Evolutionary conservation across 2,113 vertebrate genomes (phyloP).

Genomic region (Crocuta crocuta): DNA sequence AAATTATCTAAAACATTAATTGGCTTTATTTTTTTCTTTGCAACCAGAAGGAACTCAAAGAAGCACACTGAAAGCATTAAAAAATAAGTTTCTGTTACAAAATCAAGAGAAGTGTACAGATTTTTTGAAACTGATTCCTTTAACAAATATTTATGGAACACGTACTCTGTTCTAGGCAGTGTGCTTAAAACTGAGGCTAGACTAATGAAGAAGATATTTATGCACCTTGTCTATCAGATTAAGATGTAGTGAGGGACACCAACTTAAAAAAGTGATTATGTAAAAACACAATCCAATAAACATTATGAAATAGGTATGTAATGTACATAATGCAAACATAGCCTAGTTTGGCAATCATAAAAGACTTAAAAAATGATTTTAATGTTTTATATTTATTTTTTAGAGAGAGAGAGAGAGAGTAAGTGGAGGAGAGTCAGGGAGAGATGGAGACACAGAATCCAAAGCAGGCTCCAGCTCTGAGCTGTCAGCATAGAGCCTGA

Average conservation of each 20-base stretch:
- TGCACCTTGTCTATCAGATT: neutral
- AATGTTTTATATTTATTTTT: too few species aligned
- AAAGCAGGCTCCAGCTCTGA: too few species aligned
- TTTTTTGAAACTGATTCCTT: slow-evolving; percentile 28
- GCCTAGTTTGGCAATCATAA: neutral
- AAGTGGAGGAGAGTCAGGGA: too few species aligned
- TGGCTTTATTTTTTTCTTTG: neutral
- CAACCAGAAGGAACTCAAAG: neutral
- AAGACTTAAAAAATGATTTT: neutral
- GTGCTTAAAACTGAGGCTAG: neutral
- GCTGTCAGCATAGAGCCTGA: too few species aligned
- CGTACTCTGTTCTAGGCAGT: neutral
- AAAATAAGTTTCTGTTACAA: neutral
- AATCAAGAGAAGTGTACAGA: neutral
- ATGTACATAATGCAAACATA: neutral
- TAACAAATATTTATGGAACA: neutral
- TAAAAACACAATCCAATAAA: neutral
- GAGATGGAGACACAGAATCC: too few species aligned
- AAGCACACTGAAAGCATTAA: neutral
- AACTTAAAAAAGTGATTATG: neutral
- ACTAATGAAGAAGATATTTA: neutral
- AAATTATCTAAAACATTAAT: slow-evolving; percentile 11
- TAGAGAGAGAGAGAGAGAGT: too few species aligned
- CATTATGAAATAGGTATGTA: neutral
- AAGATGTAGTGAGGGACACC: neutral